Evolutionary conservation across 1,140 invertebrate genomes (phyloP), one percentile per base, ranked within the genome.

Genomic region (Drosophila orosa): DNA sequence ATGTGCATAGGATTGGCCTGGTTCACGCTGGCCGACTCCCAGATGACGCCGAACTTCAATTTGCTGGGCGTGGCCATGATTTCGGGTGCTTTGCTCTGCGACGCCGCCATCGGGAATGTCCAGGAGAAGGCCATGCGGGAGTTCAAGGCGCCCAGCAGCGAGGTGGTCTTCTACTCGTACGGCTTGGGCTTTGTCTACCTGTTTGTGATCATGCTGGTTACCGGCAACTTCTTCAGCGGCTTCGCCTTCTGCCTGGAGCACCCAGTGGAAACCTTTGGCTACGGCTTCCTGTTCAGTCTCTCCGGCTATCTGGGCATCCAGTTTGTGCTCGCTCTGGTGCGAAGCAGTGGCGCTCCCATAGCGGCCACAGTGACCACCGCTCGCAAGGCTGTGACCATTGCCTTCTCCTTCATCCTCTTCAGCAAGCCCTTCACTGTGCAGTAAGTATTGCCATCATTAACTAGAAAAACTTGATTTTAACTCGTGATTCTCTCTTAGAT

Each of bases 101-200:
- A 99, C 94, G 98, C 98, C 3, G 94, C 96, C 29, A 99, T 99
- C 81, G 98, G 98, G 39, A 99, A 99, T 94, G 95, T 99, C 4
- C 98, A 99, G 93, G 98, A 99, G 92, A 98, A 98, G 93, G 95
- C 95, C 0, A 97, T 99, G 95, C 97, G 97, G 83, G 94, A 95
- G 66, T 94, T 95, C 90, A 94, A 95, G 76, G 97, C 97, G 5
- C 94, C 95, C 1, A 98, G 98, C 93, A 96, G 95, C 67, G 98
- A 99, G 94, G 96, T 99, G 69, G 97, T 99, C 4, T 94, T 98
- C 27, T 99, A 98, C 91, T 98, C 98, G 0, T 98, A 99, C 93
- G 95, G 95, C 2, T 95, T 99, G 83, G 98, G 97, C 31, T 97
- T 97, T 91, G 35, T 96, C 1, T 98, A 98, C 91, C 94, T 99